Evolutionary conservation across 2,113 vertebrate species (phyloP).

Genomic region (Pterocles burchelli): DNA sequence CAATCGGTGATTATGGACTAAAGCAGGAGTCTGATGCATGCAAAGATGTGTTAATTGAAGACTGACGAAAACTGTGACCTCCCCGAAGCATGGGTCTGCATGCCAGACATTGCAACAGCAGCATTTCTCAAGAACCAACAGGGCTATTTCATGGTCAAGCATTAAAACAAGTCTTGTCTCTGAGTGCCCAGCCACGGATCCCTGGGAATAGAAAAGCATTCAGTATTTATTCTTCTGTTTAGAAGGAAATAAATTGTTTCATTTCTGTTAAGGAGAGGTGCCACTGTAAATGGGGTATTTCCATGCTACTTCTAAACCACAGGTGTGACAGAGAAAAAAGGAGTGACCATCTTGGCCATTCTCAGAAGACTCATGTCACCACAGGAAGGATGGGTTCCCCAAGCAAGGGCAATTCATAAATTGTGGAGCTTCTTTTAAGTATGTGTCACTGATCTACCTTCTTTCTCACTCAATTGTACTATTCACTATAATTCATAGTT

Average conservation of each 20-base stretch:
- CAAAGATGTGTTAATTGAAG: not conserved
- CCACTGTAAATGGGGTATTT: not conserved
- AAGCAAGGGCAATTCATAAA: not conserved
- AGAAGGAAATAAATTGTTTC: not conserved
- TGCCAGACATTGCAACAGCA: not conserved
- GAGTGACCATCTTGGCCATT: not conserved
- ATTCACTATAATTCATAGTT: not conserved
- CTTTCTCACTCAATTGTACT: not conserved
- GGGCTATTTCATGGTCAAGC: not conserved
- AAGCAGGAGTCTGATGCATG: not conserved
- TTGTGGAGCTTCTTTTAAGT: not conserved
- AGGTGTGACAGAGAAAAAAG: not conserved
- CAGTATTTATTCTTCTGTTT: not conserved
- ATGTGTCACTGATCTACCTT: not conserved
- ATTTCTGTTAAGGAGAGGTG: not conserved
- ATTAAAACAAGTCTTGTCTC: not conserved
- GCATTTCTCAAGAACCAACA: not conserved
- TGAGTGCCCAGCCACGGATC: not conserved
- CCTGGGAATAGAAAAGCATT: not conserved
- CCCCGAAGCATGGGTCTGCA: not conserved
- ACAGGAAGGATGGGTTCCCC: not conserved
- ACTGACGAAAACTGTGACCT: not conserved
- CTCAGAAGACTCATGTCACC: not conserved
- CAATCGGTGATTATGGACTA: not conserved
- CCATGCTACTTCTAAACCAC: not conserved